Conservation (phyloP, 2,113 vertebrate genomes). For the Tachysurus fulvidraco region DNA sequence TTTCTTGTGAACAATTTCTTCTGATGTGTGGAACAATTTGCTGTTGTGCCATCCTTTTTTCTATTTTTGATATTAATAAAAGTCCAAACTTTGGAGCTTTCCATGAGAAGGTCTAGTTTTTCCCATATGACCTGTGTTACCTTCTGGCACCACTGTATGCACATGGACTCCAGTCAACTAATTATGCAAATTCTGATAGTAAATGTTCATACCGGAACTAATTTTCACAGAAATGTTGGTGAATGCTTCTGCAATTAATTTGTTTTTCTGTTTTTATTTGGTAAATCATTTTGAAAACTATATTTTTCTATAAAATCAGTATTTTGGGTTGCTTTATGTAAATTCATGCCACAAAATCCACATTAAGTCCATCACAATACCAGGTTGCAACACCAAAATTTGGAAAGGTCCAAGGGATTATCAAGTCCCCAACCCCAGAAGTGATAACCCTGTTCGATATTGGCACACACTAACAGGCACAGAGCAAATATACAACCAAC, state of each 20-base stretch:
- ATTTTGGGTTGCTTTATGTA: neutral
- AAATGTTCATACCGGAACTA: neutral
- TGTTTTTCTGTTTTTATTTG: neutral
- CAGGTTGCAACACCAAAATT: neutral
- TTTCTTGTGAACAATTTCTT: neutral
- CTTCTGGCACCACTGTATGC: neutral
- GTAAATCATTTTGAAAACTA: neutral
- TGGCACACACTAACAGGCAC: conserved; percentile 13
- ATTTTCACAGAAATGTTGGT: neutral
- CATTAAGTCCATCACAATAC: neutral
- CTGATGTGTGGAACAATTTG: neutral
- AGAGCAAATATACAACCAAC: conserved; percentile 28
- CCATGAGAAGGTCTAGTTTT: neutral
- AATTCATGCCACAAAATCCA: neutral
- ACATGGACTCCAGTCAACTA: neutral
- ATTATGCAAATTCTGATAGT: neutral
- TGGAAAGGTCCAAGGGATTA: neutral
- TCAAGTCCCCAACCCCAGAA: neutral
- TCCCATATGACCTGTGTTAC: neutral
- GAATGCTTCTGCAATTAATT: neutral
- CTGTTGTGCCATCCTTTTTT: neutral
- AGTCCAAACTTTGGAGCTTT: neutral
- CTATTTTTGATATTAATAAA: neutral
- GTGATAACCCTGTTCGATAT: neutral
- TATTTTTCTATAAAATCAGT: neutral